Evolutionary conservation across 2,888 invertebrate genomes (phyloP), one percentile per base, ranked within the genome.

Genomic region (Lapara coniferarum): DNA sequence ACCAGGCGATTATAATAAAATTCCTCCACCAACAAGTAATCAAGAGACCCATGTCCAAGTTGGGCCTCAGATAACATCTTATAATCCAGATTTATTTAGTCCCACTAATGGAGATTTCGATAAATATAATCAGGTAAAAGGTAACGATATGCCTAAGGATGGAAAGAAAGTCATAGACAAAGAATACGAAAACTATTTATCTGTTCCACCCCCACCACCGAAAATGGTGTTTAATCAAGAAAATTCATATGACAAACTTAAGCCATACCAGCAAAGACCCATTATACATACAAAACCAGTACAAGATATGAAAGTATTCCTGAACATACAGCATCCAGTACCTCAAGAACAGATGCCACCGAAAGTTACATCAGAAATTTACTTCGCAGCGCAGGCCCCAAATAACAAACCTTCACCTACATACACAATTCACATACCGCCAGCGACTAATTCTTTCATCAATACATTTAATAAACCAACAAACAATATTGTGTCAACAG

Each of bases 311-410:
- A 93, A 91, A 78, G 89, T 92, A 46, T 90, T 90, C 74, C 81
- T 91, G n/a, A 92, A 92, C 74, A 85, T 92, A 76, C 91, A 92
- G 73, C 93, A 92, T 76, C 92, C 92, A 37, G 81, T 91, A 59
- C 87, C 92, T 5, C 85, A 85, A 66, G 89, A 90, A 66, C 86
- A 89, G 71, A 69, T 81, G 51, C 92, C 91, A 16, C 91, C 91
- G 6, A 94, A 93, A 83, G 89, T 94, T 14, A 94, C 94, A 10
- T 94, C 94, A 37, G 94, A 94, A 80, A 88, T 94, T 70, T 94
- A 94, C 74, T 94, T 90, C 73, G 94, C 94, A 66, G 86, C 93
- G 53, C 92, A 93, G 78, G 81, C 87, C 69, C 88, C 91, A 66
- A 88, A 85, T 69, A 88, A 81, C 70, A 87, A 89, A 56, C 89